Evolutionary conservation across 2,797 vertebrate genomes (phyloP).

Genomic region (Parambassis ranga): DNA sequence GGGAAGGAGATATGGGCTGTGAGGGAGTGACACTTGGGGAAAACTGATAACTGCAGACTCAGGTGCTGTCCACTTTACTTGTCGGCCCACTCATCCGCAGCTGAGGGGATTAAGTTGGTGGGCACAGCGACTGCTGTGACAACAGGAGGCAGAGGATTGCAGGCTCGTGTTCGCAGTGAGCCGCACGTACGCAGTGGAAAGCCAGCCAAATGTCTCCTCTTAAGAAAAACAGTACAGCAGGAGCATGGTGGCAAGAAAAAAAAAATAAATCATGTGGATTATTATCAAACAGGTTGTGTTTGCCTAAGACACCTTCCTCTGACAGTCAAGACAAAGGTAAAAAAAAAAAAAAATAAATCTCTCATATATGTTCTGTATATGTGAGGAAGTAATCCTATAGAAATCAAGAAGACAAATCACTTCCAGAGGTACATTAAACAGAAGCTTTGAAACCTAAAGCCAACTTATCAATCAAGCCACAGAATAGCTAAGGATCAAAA

Average conservation of each 20-base stretch:
- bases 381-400: neutral
- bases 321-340: constrained; percentile 14
- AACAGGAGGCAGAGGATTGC: constrained; percentile 60
- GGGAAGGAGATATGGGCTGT: constrained; percentile 1
- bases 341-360: neutral
- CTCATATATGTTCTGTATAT: neutral
- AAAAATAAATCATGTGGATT: constrained; percentile 29
- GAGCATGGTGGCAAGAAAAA: constrained; percentile 14
- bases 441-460: constrained; percentile 2
- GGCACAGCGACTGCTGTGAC: constrained; percentile 60
- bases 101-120: constrained; percentile 68
- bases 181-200: constrained; percentile 68
- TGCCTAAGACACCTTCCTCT: constrained; percentile 24
- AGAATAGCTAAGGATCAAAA: neutral
- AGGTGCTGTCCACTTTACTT: constrained; percentile 51
- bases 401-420: neutral
- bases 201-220: constrained; percentile 59
- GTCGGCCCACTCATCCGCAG: constrained; percentile 53
- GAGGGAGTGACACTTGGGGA: constrained; percentile 20
- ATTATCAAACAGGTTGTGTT: constrained; percentile 23
- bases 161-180: constrained; percentile 50
- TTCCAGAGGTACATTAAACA: neutral
- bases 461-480: neutral
- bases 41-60: constrained; percentile 52
- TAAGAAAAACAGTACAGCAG: constrained; percentile 50